A percentile compares a stretch with the other conserved stretches of the same genome.
Evolutionary conservation across 2,888 invertebrate species (phyloP).

Genomic region (Cremastobaeus sp.): DNA sequence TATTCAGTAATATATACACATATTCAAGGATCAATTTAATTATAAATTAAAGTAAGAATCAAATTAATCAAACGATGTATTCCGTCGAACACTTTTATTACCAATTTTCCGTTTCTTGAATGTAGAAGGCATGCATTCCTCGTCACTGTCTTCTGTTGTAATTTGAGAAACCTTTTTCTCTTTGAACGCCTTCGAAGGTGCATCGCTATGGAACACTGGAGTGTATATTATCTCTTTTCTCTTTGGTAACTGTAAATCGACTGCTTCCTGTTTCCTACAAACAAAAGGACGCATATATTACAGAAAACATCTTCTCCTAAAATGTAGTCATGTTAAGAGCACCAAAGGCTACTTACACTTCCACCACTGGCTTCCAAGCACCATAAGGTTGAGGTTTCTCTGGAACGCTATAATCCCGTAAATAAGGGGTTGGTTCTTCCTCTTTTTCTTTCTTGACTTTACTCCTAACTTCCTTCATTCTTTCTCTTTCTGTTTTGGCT

Average conservation of each 20-base stretch:
- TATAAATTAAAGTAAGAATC: no score
- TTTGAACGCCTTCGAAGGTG: slow-evolving; percentile 80
- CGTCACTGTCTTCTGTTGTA: slow-evolving; percentile 79
- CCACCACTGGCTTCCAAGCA: slow-evolving; percentile 85
- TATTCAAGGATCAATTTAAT: background rate
- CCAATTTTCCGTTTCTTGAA: slow-evolving; percentile 87
- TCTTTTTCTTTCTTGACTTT: slow-evolving; percentile 73
- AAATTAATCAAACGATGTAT: slow-evolving; percentile 83
- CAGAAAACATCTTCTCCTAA: no score
- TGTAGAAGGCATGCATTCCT: slow-evolving; percentile 71
- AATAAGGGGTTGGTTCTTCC: slow-evolving; percentile 74
- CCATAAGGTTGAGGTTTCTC: slow-evolving; percentile 85
- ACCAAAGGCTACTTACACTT: slow-evolving; percentile 80
- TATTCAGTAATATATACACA: background rate
- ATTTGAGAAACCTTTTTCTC: slow-evolving; percentile 81
- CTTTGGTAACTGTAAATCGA: slow-evolving; percentile 87
- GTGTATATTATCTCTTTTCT: slow-evolving; percentile 73
- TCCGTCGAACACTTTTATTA: slow-evolving; percentile 83
- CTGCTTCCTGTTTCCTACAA: slow-evolving; percentile 79
- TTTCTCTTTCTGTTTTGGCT: slow-evolving; percentile 73
- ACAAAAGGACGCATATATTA: no score
- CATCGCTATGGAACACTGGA: slow-evolving; percentile 78
- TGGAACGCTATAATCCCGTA: slow-evolving; percentile 81
- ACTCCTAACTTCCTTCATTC: slow-evolving; percentile 75
- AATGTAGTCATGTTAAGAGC: background rate